Conservation (phyloP, 37 sponge, comb jelly and placozoan genomes). For the Petrosia ficiformis region DNA sequence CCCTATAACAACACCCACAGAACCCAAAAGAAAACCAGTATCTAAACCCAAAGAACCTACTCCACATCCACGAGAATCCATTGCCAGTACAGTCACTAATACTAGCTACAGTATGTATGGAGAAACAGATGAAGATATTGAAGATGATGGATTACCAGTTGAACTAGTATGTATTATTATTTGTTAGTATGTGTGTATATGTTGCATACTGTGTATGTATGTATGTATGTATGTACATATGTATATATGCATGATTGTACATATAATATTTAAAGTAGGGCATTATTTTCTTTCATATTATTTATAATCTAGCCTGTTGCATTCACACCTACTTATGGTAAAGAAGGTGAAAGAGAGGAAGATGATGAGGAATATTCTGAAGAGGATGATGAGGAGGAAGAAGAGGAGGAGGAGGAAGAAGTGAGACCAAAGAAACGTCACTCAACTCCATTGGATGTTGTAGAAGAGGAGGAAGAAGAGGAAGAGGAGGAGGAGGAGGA, state of each 20-base stretch:
- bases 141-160: background rate
- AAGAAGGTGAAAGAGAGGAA: background rate
- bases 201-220: background rate
- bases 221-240: background rate
- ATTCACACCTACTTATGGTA: background rate
- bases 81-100: background rate
- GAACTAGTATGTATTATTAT: background rate
- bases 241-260: background rate
- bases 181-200: too few species aligned
- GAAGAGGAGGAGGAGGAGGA: constrained; percentile 4
- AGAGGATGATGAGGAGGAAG: constrained; percentile 5
- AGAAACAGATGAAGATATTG: background rate
- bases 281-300: too few species aligned
- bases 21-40: background rate
- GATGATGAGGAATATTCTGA: background rate
- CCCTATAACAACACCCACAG: background rate
- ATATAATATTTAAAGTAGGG: too few species aligned
- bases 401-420: background rate
- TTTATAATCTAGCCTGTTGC: background rate
- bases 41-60: background rate
- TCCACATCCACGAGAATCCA: too few species aligned
- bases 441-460: background rate
- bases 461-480: constrained; percentile 3
- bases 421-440: background rate
- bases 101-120: too few species aligned